Percentiles rank a stretch among this genome's conserved stretches.
These are phyloP conservation scores for Stramonita haemastoma DNA, from an alignment of 2,888 invertebrate genomes.

Conservation along the genomic window DNA sequence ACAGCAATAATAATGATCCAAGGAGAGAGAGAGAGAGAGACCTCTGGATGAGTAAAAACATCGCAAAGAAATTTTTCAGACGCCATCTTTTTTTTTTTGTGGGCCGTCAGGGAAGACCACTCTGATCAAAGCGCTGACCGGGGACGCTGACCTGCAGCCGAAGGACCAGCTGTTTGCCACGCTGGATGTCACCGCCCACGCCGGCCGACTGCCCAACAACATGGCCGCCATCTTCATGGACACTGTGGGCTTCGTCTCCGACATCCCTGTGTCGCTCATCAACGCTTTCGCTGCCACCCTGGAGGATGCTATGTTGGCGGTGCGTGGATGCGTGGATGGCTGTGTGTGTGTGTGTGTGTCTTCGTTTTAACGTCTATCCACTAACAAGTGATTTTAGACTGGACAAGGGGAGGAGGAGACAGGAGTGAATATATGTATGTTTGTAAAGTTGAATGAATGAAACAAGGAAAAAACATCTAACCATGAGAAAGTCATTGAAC, in stretches of 20 bases:
- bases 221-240: conserved; percentile 86
- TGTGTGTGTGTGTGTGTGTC: conserved; percentile 9
- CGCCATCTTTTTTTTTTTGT: too few relatives aligned
- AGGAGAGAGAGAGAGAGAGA: too few relatives aligned
- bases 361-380: too few relatives aligned
- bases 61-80: too few relatives aligned
- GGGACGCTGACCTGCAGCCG: conserved; percentile 83
- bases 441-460: too few relatives aligned
- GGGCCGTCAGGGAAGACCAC: conserved; percentile 84
- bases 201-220: conserved; percentile 82
- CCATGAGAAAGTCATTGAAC: too few relatives aligned
- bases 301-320: conserved; percentile 86
- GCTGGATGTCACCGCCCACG: conserved; percentile 89
- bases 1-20: too few relatives aligned
- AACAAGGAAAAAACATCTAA: too few relatives aligned
- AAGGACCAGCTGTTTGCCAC: conserved; percentile 90
- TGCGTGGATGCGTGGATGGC: background rate
- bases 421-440: too few relatives aligned
- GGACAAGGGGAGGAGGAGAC: too few relatives aligned
- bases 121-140: conserved; percentile 87
- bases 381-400: too few relatives aligned
- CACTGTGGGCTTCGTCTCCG: conserved; percentile 92
- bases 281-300: conserved; percentile 89
- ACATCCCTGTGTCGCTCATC: conserved; percentile 87
- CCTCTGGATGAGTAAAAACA: too few relatives aligned